These are phyloP conservation scores for Pelodytes ibericus DNA, from an alignment of 2,797 vertebrate genomes.

Conservation along the genomic window DNA sequence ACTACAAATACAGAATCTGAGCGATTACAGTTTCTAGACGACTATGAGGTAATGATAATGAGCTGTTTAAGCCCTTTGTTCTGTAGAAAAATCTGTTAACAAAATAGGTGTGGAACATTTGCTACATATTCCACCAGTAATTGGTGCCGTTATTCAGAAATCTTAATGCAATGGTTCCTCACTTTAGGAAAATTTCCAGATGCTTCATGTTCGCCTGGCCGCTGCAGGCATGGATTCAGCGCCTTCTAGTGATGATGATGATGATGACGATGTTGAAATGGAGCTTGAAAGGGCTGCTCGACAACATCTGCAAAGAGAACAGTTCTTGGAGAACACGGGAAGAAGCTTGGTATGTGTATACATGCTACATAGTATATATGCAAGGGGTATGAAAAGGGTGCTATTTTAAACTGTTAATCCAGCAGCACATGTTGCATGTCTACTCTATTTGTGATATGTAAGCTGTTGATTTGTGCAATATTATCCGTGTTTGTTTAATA, in stretches of 20 bases:
- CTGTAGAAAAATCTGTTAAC: background rate
- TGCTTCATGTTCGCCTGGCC: conserved; percentile 71
- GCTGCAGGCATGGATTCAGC: conserved; percentile 81
- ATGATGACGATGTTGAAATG: conserved; percentile 72
- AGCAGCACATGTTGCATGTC: too few species aligned
- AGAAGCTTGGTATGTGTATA: conserved; percentile 72
- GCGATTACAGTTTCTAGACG: background rate
- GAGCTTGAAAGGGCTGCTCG: conserved; percentile 69
- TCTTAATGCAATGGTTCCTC: background rate
- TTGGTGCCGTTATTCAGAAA: background rate
- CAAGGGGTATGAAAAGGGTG: too few species aligned
- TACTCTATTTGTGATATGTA: too few species aligned
- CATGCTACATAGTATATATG: too few species aligned
- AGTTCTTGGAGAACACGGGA: conserved; percentile 67
- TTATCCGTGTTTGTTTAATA: too few species aligned
- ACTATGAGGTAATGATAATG: background rate
- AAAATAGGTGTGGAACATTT: background rate
- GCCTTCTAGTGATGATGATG: conserved; percentile 80
- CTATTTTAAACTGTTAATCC: too few species aligned
- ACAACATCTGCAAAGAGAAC: conserved; percentile 59
- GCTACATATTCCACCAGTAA: background rate
- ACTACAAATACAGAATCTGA: background rate
- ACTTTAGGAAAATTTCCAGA: conserved; percentile 73
- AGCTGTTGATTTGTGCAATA: too few species aligned
- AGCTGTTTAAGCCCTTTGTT: background rate